A percentile compares a stretch with the other conserved stretches of the same genome.
phyloP scores from a whole-genome alignment of 1,140 invertebrate species.

The Andrena cerasifolii region DNA sequence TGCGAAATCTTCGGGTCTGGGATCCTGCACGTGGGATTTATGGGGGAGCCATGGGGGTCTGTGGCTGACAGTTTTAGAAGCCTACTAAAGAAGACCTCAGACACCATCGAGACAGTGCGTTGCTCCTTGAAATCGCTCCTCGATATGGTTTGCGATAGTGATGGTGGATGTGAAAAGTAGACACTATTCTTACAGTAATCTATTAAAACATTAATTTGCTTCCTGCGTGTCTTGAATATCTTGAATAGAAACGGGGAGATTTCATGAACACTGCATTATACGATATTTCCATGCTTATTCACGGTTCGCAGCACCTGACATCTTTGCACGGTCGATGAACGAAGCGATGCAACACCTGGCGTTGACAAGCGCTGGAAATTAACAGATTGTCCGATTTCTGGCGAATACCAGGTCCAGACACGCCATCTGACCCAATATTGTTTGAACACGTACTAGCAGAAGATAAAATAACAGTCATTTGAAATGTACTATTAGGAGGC shows the following conservation, averaged over 20 bases:
- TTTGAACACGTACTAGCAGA: too few species aligned
- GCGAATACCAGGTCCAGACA: slow-evolving; percentile 6
- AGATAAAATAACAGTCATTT: too few species aligned
- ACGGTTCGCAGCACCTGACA: slow-evolving; percentile 37
- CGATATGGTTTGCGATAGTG: too few species aligned
- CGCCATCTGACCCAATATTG: background rate
- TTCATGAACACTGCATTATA: too few species aligned
- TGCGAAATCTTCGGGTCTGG: slow-evolving; percentile 21
- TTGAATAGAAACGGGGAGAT: too few species aligned
- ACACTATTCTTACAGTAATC: too few species aligned
- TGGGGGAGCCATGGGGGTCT: slow-evolving; percentile 29
- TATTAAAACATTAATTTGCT: too few species aligned
- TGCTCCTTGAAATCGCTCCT: too few species aligned
- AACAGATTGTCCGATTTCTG: slow-evolving; percentile 48
- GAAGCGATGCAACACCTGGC: slow-evolving; percentile 42
- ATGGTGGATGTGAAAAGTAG: too few species aligned
- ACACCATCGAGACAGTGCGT: background rate
- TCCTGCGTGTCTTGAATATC: too few species aligned
- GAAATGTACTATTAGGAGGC: too few species aligned
- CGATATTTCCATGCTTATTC: slow-evolving; percentile 4
- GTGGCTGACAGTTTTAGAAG: slow-evolving; percentile 44
- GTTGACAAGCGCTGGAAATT: slow-evolving; percentile 57
- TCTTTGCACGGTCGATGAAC: slow-evolving; percentile 36
- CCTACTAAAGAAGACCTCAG: slow-evolving; percentile 35
- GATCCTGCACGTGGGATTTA: slow-evolving; percentile 36